Evolutionary conservation across 2,888 invertebrate species (phyloP).

Genomic region (Heteromyza rotundicornis): DNA sequence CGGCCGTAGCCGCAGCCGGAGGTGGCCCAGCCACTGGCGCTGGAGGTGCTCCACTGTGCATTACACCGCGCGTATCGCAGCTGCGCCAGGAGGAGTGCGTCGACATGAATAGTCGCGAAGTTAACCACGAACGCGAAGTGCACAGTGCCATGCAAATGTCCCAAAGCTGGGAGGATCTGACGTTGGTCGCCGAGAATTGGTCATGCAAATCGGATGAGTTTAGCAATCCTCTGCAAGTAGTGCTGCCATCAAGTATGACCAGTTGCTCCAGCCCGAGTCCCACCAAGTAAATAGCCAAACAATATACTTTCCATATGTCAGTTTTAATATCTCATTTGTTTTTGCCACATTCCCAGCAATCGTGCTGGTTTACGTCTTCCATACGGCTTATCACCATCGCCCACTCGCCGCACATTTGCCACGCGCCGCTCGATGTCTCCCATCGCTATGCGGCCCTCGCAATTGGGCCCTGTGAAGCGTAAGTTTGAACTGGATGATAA

Average conservation of each 20-base stretch:
- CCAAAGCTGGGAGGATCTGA: conserved; percentile 92
- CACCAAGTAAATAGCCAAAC: conserved; percentile 60
- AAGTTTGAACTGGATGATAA: conserved; percentile 61
- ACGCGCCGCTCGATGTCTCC: conserved; percentile 87
- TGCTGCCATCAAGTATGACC: conserved; percentile 62
- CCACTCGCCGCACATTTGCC: conserved; percentile 81
- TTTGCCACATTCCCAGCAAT: background rate
- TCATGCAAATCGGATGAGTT: conserved; percentile 67
- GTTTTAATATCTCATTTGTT: conserved; percentile 64
- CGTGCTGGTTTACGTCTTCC: conserved; percentile 53
- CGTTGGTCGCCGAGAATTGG: conserved; percentile 71
- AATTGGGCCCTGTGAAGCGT: conserved; percentile 71
- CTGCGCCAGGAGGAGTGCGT: conserved; percentile 87
- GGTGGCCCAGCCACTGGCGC: conserved; percentile 50
- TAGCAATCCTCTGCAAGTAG: conserved; percentile 63
- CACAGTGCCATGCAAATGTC: conserved; percentile 93
- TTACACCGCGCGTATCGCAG: conserved; percentile 87
- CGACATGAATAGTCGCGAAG: conserved; percentile 83
- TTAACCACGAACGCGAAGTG: conserved; percentile 89
- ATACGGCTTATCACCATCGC: conserved; percentile 78
- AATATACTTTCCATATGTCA: background rate
- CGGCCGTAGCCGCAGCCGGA: conserved; percentile 53
- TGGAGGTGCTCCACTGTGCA: conserved; percentile 57
- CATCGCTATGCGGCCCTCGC: conserved; percentile 80
- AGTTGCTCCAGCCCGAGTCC: conserved; percentile 70